A percentile compares a stretch with the other conserved stretches of the same genome.
Evolutionary conservation across 1,140 invertebrate species (phyloP).

Genomic region (Heliothis subflexa): DNA sequence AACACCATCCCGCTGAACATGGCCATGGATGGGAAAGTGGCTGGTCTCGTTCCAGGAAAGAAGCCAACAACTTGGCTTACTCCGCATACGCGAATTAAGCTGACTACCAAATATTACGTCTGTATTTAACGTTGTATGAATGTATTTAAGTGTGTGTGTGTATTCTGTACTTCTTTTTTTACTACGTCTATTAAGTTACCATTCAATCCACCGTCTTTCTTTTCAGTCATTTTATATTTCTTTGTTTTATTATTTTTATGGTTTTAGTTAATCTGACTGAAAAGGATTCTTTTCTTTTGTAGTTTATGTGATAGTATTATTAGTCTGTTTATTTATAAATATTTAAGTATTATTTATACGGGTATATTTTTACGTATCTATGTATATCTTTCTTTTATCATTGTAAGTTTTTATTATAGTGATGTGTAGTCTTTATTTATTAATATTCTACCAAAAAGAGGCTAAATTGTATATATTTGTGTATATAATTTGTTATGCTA

Average conservation of each 20-base stretch:
- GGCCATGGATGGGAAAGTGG: conserved; percentile 85
- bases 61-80: conserved; percentile 88
- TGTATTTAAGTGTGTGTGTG: conserved; percentile 47
- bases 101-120: conserved; percentile 48
- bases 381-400: background rate
- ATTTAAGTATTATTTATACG: conserved; percentile 36
- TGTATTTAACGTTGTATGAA: conserved; percentile 13
- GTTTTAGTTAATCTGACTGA: conserved; percentile 67
- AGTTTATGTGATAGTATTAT: conserved; percentile 46
- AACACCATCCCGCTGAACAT: conserved; percentile 78
- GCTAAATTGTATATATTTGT: conserved; percentile 8
- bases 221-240: conserved; percentile 65
- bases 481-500: background rate
- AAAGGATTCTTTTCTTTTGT: conserved; percentile 62
- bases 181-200: conserved; percentile 46
- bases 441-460: conserved; percentile 33
- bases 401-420: background rate
- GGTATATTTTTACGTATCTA: conserved; percentile 19
- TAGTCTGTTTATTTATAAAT: conserved; percentile 42
- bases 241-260: conserved; percentile 46
- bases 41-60: conserved; percentile 86
- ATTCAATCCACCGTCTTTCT: conserved; percentile 56
- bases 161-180: conserved; percentile 27
- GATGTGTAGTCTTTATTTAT: background rate
- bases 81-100: conserved; percentile 85